phyloP scores from a whole-genome alignment of 92 coral and sea anemone species.

The Phenganax stokvisi region DNA sequence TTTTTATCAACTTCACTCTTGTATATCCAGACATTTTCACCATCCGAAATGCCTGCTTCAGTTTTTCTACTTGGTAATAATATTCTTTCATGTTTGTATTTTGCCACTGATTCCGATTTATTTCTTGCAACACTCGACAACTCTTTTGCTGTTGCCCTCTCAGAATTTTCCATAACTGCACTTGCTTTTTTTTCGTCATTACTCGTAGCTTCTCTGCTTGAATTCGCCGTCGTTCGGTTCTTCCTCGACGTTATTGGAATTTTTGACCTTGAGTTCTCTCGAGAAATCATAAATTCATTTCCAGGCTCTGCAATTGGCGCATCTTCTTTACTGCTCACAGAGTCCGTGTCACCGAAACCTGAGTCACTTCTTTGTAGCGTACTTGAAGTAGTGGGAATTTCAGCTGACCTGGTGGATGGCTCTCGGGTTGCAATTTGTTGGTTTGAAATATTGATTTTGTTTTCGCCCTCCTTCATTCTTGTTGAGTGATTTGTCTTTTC shows the following conservation, averaged over 20 bases:
- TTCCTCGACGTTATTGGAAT: constrained; percentile 12
- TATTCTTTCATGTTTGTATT: not conserved
- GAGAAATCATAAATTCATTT: constrained; percentile 21
- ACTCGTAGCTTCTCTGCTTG: constrained; percentile 3
- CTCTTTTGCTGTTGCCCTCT: not conserved
- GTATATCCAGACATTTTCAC: not conserved
- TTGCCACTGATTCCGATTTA: not conserved
- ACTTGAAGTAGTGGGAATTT: not conserved
- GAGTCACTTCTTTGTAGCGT: constrained; percentile 29
- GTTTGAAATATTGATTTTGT: not conserved
- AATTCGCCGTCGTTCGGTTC: constrained; percentile 3
- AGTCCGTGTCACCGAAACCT: constrained; percentile 20
- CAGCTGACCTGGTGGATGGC: not conserved
- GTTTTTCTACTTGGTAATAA: not conserved
- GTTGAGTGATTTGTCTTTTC: not conserved
- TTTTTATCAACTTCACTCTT: not conserved
- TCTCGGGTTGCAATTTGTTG: not conserved
- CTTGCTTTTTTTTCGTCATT: constrained; percentile 3
- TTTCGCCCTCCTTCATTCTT: not conserved
- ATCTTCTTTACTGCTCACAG: constrained; percentile 31
- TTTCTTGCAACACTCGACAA: not conserved
- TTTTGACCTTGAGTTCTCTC: constrained; percentile 34
- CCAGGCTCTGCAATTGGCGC: constrained; percentile 16
- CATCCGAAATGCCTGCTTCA: not conserved
- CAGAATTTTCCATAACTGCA: not conserved